Conservation (phyloP, 2,888 invertebrate species). For the Anoplius nigerrimus region DNA sequence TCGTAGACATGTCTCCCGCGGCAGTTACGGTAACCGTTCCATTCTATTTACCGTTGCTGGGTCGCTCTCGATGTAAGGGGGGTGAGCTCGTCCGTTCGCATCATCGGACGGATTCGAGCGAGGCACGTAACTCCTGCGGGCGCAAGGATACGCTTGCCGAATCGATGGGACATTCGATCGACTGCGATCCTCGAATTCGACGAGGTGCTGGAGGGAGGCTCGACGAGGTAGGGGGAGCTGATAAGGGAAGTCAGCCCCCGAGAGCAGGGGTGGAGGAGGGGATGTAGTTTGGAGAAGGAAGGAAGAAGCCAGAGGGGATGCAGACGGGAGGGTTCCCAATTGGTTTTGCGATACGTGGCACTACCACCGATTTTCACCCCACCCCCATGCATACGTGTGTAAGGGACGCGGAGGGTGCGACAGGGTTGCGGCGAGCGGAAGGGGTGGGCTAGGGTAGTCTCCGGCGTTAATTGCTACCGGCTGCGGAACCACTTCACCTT, state of each 20-base stretch:
- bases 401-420: conserved; percentile 25
- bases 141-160: no score
- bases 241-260: neutral
- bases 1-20: no score
- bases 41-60: no score
- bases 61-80: no score
- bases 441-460: conserved; percentile 18
- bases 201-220: conserved; percentile 5
- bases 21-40: no score
- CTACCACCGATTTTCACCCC: conserved; percentile 37
- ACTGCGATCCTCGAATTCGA: conserved; percentile 3
- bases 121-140: no score
- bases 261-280: neutral
- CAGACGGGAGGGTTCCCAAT: conserved; percentile 26
- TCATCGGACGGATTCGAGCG: no score
- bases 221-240: neutral
- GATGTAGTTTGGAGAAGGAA: neutral
- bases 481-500: conserved; percentile 31
- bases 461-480: conserved; percentile 49
- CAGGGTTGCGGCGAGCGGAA: no score
- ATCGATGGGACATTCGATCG: neutral
- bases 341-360: conserved; percentile 33
- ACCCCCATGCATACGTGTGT: conserved; percentile 46
- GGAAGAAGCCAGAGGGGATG: conserved; percentile 15
- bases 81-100: no score